A percentile compares a stretch with the other conserved stretches of the same genome.
Evolutionary conservation across 2,797 vertebrate species (phyloP).

Genomic region (Myotis planiceps): DNA sequence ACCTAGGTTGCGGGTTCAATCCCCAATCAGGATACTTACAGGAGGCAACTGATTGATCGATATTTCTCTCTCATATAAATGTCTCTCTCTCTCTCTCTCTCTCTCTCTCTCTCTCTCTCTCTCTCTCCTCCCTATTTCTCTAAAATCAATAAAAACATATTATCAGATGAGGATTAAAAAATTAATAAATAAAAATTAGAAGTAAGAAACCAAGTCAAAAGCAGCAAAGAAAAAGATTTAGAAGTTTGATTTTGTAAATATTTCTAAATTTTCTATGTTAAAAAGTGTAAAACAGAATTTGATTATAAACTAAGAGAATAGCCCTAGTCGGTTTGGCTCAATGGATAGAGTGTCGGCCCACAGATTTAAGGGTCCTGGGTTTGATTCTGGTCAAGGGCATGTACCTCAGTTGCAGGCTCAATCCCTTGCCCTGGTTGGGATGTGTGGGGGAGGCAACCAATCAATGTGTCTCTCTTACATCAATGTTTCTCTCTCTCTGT

Average conservation of each 20-base stretch:
- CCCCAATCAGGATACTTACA: not conserved
- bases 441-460: too few species aligned
- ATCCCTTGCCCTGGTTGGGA: too few species aligned
- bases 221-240: not conserved
- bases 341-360: too few species aligned
- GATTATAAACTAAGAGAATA: not conserved
- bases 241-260: slow-evolving; percentile 22
- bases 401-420: too few species aligned
- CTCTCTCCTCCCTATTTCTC: not conserved
- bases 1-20: not conserved
- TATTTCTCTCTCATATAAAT: not conserved
- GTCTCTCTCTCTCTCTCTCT: not conserved
- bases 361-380: too few species aligned
- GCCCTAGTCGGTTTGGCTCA: too few species aligned
- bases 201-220: slow-evolving; percentile 44
- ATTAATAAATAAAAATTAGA: not conserved
- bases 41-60: not conserved
- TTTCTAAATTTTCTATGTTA: slow-evolving; percentile 34
- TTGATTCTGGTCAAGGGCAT: too few species aligned
- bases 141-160: not conserved
- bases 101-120: not conserved
- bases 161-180: not conserved
- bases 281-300: slow-evolving; percentile 1
- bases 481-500: too few species aligned
- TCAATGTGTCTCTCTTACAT: too few species aligned